Evolutionary conservation across 2,113 vertebrate species (phyloP).

Genomic region (Centropristis striata): DNA sequence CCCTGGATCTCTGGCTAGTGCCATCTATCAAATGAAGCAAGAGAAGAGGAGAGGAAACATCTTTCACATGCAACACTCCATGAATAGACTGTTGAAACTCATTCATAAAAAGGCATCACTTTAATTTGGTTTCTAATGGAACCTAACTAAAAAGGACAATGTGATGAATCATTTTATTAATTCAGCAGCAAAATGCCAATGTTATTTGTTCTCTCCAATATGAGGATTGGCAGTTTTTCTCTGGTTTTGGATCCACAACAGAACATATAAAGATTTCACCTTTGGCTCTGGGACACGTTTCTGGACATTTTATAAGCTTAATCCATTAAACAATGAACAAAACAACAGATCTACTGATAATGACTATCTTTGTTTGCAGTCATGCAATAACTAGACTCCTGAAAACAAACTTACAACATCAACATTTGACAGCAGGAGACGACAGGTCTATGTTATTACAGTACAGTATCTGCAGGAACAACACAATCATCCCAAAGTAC

Average conservation of each 20-base stretch:
- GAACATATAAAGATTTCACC: not conserved
- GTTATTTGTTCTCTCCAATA: not conserved
- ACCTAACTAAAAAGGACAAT: not conserved
- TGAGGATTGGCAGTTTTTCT: not conserved
- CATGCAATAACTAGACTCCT: not conserved
- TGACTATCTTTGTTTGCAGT: not conserved
- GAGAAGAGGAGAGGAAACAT: not conserved
- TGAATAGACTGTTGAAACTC: not conserved
- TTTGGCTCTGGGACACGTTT: not conserved
- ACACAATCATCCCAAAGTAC: not conserved
- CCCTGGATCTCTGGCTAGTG: conserved; percentile 83
- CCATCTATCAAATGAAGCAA: conserved; percentile 82
- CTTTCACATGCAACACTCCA: not conserved
- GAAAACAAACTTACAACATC: not conserved
- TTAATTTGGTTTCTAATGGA: not conserved
- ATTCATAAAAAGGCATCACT: not conserved
- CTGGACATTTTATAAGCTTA: not conserved
- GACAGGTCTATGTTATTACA: not conserved
- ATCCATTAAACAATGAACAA: not conserved
- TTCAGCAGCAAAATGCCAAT: not conserved
- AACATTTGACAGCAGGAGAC: not conserved
- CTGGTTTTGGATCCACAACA: not conserved
- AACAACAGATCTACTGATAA: not conserved
- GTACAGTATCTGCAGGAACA: not conserved
- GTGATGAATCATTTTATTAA: not conserved